Evolutionary conservation across 2,888 invertebrate species (phyloP).

Genomic region (Coenonympha glycerion): DNA sequence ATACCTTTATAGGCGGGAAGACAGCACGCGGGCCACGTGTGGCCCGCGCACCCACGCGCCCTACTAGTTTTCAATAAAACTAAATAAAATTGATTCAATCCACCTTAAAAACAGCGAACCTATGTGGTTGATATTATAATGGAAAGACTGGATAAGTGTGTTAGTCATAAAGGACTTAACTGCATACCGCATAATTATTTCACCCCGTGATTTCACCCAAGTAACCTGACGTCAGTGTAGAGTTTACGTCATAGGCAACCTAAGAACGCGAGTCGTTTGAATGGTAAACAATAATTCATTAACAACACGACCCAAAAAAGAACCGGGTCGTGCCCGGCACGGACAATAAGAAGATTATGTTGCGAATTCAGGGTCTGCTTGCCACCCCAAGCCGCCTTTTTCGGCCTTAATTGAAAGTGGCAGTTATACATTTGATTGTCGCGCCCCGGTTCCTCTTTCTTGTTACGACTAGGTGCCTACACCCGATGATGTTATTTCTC

Average conservation of each 20-base stretch:
- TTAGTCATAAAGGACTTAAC: too few species aligned
- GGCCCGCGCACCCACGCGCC: too few species aligned
- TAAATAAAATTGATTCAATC: too few species aligned
- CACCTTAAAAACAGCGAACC: too few species aligned
- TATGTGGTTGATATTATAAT: too few species aligned
- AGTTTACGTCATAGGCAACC: slow-evolving; percentile 21
- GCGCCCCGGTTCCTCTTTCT: slow-evolving; percentile 37
- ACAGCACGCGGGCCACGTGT: too few species aligned
- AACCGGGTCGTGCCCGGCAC: slow-evolving; percentile 38
- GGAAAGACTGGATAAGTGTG: too few species aligned
- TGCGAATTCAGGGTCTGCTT: slow-evolving; percentile 52
- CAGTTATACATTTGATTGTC: slow-evolving; percentile 32
- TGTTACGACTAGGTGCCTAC: not conserved
- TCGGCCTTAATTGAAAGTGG: slow-evolving; percentile 45
- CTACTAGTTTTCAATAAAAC: too few species aligned
- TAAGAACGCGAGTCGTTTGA: slow-evolving; percentile 47
- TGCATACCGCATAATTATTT: not conserved
- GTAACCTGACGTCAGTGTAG: slow-evolving; percentile 18
- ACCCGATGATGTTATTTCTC: not conserved
- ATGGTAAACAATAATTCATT: slow-evolving; percentile 63
- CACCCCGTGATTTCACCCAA: not conserved
- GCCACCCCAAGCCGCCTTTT: slow-evolving; percentile 41
- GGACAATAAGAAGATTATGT: slow-evolving; percentile 42
- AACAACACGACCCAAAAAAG: slow-evolving; percentile 57
- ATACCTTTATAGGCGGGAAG: too few species aligned